Evolutionary conservation across 2,888 invertebrate genomes (phyloP).

Genomic region (Margaritifera margaritifera): DNA sequence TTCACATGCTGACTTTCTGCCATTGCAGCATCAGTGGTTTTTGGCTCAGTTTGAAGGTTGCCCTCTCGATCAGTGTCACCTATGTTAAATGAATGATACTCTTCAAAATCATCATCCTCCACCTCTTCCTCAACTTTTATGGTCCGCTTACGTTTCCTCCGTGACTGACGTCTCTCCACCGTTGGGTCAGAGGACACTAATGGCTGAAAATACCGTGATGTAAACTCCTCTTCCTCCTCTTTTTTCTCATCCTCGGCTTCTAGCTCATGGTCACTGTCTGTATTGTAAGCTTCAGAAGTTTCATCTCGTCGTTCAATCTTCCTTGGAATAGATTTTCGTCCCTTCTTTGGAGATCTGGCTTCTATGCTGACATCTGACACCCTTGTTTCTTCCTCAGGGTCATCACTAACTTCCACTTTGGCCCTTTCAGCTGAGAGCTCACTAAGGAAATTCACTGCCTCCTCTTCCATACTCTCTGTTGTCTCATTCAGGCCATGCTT

Average conservation of each 20-base stretch:
- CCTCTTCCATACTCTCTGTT: slow-evolving; percentile 65
- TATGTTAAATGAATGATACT: too few relatives aligned
- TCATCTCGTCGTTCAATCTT: slow-evolving; percentile 28
- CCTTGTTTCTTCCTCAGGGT: slow-evolving; percentile 13
- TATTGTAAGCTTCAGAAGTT: slow-evolving; percentile 9
- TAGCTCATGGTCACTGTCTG: slow-evolving; percentile 13
- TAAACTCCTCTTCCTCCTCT: slow-evolving; percentile 18
- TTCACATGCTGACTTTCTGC: too few relatives aligned
- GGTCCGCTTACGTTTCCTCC: too few relatives aligned
- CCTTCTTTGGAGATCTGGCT: slow-evolving; percentile 40
- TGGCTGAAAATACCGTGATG: slow-evolving; percentile 20
- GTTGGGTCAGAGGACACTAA: background rate
- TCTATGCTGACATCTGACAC: slow-evolving; percentile 18
- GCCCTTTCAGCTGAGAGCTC: slow-evolving; percentile 52
- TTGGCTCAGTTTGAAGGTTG: too few relatives aligned
- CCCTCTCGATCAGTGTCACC: too few relatives aligned
- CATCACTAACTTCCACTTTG: slow-evolving; percentile 8
- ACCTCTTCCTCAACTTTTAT: slow-evolving; percentile 7
- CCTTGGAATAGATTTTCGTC: slow-evolving; percentile 50
- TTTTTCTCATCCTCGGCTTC: slow-evolving; percentile 33
- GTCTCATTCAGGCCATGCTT: slow-evolving; percentile 67
- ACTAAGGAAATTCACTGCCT: slow-evolving; percentile 66
- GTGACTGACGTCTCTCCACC: too few relatives aligned
- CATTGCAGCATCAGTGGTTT: too few relatives aligned
- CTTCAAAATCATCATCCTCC: slow-evolving; percentile 8